phyloP scores from a whole-genome alignment of 1,140 invertebrate species.

The Caerostris darwini region DNA sequence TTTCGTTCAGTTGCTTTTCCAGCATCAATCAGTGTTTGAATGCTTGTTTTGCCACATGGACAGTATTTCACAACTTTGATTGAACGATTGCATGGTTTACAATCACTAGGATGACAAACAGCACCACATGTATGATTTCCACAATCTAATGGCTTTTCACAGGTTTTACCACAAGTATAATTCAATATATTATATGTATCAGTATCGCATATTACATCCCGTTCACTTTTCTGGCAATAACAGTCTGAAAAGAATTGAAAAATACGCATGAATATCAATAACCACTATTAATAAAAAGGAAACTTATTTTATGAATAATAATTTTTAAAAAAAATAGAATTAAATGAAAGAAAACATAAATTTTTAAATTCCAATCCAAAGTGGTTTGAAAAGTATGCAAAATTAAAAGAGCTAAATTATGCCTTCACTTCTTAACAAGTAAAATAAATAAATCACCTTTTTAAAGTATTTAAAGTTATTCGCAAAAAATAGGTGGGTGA shows the following conservation, averaged over 20 bases:
- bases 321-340: no score
- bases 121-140: conserved; percentile 80
- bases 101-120: conserved; percentile 80
- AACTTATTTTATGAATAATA: no score
- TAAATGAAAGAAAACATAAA: no score
- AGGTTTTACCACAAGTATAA: conserved; percentile 82
- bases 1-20: conserved; percentile 80
- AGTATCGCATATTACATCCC: conserved; percentile 83
- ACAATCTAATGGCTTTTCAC: conserved; percentile 80
- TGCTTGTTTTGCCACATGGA: conserved; percentile 90
- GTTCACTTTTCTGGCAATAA: conserved; percentile 84
- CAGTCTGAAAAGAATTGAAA: conserved; percentile 84
- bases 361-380: no score
- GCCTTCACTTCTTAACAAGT: no score
- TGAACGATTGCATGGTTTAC: conserved; percentile 85
- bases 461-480: no score
- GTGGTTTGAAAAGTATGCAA: no score
- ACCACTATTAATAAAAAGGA: no score
- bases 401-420: no score
- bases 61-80: conserved; percentile 88
- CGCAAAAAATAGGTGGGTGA: no score
- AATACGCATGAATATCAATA: background rate
- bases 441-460: no score
- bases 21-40: conserved; percentile 80
- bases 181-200: conserved; percentile 79